Percentiles rank a stretch among this genome's conserved stretches.
Conservation (phyloP, 1,140 invertebrate species). For the Microplitis mediator region DNA sequence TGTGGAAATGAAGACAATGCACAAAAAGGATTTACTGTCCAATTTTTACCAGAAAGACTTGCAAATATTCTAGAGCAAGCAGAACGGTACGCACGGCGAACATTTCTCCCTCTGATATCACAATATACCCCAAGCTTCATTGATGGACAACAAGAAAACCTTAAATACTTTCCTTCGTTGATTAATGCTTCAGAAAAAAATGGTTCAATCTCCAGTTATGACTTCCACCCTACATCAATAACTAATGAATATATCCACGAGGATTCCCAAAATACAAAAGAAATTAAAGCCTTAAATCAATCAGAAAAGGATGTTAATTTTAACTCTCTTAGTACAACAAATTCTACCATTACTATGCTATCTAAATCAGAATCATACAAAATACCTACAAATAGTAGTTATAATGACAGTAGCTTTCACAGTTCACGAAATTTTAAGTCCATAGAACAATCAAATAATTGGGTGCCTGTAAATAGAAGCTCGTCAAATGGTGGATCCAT, state of each 20-base stretch:
- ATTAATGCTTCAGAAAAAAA: constrained; percentile 32
- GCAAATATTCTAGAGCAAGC: constrained; percentile 79
- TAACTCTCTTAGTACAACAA: background rate
- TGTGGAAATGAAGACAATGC: constrained; percentile 23
- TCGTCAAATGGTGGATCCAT: too few species aligned
- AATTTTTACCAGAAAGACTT: constrained; percentile 76
- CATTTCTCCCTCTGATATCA: constrained; percentile 74
- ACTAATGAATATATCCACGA: background rate
- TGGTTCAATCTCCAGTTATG: background rate
- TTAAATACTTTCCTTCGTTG: constrained; percentile 58
- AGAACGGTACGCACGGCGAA: constrained; percentile 78
- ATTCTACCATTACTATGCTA: too few species aligned
- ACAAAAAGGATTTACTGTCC: constrained; percentile 69
- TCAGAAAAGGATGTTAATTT: background rate
- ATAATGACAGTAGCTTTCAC: constrained; percentile 28
- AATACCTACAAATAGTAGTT: too few species aligned
- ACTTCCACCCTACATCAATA: too few species aligned
- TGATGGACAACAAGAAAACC: constrained; percentile 45
- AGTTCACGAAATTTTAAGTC: constrained; percentile 17
- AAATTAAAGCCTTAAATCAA: background rate
- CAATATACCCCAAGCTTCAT: constrained; percentile 72
- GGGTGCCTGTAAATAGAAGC: too few species aligned
- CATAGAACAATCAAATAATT: background rate
- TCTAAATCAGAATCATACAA: too few species aligned
- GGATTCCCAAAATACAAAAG: background rate